A percentile compares a stretch with the other conserved stretches of the same genome.
Conservation (phyloP, 1,140 invertebrate species). For the Neomicropteryx cornuta region DNA sequence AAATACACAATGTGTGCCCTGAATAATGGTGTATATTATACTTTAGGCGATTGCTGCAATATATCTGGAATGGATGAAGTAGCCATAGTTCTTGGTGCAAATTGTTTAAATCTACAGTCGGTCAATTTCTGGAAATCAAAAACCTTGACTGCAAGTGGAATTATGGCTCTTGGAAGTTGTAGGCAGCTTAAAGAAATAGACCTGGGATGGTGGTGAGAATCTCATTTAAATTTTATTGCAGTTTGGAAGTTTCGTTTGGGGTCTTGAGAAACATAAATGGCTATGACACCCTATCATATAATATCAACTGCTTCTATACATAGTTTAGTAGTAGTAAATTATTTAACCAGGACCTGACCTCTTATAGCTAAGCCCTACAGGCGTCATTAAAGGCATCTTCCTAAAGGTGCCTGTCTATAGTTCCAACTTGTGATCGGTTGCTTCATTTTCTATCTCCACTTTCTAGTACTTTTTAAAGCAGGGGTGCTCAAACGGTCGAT, state of each 20-base stretch:
- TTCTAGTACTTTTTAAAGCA: no score
- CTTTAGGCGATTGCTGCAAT: conserved; percentile 45
- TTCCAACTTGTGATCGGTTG: no score
- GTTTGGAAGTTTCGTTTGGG: not conserved
- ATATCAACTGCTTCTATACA: not conserved
- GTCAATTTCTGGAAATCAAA: conserved; percentile 80
- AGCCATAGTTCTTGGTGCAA: conserved; percentile 48
- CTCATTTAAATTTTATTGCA: conserved; percentile 4
- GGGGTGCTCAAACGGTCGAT: no score
- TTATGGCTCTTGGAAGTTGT: conserved; percentile 57
- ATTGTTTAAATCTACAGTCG: conserved; percentile 55
- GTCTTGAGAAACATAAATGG: not conserved
- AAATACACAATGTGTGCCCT: no score
- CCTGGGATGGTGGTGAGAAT: conserved; percentile 77
- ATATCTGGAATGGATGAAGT: conserved; percentile 55
- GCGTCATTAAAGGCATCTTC: not conserved
- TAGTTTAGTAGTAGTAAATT: not conserved
- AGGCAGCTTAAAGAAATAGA: conserved; percentile 68
- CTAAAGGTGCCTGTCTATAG: no score
- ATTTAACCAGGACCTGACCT: not conserved
- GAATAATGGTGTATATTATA: no score
- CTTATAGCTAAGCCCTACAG: not conserved
- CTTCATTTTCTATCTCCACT: no score
- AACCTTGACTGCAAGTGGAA: conserved; percentile 57
- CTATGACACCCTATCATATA: no score